Percentiles rank a stretch among this genome's conserved stretches.
Conservation (phyloP, 2,888 invertebrate genomes). For the Diplazon laetatorius region DNA sequence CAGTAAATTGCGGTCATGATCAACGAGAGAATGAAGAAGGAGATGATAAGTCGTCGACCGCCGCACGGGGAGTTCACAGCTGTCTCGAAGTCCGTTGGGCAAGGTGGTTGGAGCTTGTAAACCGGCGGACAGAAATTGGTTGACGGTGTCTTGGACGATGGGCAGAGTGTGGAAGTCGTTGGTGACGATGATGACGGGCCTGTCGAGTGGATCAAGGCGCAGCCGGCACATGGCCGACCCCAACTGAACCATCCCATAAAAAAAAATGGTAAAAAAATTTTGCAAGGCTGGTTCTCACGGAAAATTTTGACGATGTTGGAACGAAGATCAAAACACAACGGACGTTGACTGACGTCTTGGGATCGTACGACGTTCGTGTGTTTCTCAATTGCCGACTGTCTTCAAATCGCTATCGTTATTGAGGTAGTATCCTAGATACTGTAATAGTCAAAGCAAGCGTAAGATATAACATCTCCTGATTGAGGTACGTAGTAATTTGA, state of each 20-base stretch:
- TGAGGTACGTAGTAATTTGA: no score
- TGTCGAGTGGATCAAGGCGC: slow-evolving; percentile 25
- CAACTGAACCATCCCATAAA: slow-evolving; percentile 50
- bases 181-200: slow-evolving; percentile 5
- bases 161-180: slow-evolving; percentile 22
- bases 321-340: slow-evolving; percentile 30
- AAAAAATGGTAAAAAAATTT: neutral
- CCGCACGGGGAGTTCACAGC: slow-evolving; percentile 57
- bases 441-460: no score
- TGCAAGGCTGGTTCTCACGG: neutral
- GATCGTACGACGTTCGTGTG: slow-evolving; percentile 50
- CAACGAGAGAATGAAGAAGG: slow-evolving; percentile 46
- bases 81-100: slow-evolving; percentile 53
- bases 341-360: slow-evolving; percentile 42
- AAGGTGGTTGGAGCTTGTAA: slow-evolving; percentile 48
- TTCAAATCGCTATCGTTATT: neutral
- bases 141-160: slow-evolving; percentile 38
- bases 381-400: slow-evolving; percentile 32
- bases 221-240: slow-evolving; percentile 28
- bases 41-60: slow-evolving; percentile 54
- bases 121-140: slow-evolving; percentile 35
- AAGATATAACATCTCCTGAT: no score
- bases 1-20: slow-evolving; percentile 54
- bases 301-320: slow-evolving; percentile 59
- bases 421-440: no score